These are phyloP conservation scores for Latrodectus hesperus DNA, from an alignment of 2,888 invertebrate species.

Conservation along the genomic window DNA sequence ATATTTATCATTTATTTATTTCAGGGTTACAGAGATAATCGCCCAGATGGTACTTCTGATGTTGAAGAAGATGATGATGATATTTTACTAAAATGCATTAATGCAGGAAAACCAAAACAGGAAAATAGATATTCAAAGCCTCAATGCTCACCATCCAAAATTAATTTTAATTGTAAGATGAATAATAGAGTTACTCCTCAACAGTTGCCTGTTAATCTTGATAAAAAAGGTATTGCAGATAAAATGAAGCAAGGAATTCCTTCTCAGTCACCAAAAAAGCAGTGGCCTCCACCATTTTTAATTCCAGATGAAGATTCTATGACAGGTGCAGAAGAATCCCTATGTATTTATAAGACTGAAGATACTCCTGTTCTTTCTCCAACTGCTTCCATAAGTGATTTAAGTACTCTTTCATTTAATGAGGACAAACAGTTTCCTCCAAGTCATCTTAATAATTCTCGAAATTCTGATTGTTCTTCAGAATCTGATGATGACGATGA, in stretches of 20 bases:
- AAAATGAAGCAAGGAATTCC: not conserved
- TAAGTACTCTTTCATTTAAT: conserved; percentile 48
- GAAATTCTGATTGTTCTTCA: conserved; percentile 50
- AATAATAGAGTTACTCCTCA: not conserved
- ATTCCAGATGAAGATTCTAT: conserved; percentile 14
- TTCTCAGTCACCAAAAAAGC: not conserved
- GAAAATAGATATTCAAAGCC: no score
- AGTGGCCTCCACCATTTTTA: not conserved
- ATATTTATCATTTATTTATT: not conserved
- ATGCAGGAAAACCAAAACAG: conserved; percentile 81
- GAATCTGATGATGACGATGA: conserved; percentile 53
- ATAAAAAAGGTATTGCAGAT: not conserved
- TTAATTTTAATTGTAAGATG: no score
- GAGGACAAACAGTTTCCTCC: conserved; percentile 26
- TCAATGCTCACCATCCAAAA: not conserved
- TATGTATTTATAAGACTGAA: conserved; percentile 42
- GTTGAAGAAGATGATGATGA: conserved; percentile 73
- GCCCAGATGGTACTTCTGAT: conserved; percentile 58
- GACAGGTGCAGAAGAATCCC: conserved; percentile 10
- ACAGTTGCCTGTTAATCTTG: not conserved
- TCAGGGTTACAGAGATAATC: conserved; percentile 38
- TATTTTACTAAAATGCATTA: conserved; percentile 83
- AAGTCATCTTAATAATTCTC: conserved; percentile 37
- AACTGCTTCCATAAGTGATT: conserved; percentile 47
- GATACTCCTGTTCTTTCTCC: conserved; percentile 56